These are phyloP conservation scores for Climacteris rufus DNA, from an alignment of 2,113 vertebrate genomes.

Conservation along the genomic window DNA sequence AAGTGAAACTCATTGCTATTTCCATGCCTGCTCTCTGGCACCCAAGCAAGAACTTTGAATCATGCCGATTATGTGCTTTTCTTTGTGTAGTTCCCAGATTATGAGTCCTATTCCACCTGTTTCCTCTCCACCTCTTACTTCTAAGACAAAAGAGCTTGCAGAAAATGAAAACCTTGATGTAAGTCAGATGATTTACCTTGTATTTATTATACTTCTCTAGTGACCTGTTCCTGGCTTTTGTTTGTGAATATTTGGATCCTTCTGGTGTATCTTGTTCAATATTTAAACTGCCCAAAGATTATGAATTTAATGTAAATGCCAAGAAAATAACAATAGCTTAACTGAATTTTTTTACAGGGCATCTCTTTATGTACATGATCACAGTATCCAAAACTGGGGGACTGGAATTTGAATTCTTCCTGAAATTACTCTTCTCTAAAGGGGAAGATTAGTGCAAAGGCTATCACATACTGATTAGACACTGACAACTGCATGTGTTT, in stretches of 20 bases:
- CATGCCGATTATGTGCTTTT: background rate
- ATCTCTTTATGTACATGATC: background rate
- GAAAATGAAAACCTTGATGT: conserved; percentile 91
- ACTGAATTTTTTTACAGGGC: background rate
- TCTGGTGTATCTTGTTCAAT: background rate
- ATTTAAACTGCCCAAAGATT: background rate
- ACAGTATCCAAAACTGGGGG: background rate
- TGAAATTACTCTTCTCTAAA: background rate
- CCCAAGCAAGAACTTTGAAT: background rate
- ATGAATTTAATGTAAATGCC: background rate
- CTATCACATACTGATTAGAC: background rate
- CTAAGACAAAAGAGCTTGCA: conserved; percentile 85
- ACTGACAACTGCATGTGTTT: background rate
- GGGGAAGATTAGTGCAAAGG: background rate
- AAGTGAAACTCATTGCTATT: background rate
- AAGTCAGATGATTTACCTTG: background rate
- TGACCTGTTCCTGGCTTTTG: background rate
- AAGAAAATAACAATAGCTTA: background rate
- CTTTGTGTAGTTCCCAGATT: conserved; percentile 85
- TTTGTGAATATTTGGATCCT: background rate
- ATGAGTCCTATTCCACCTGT: conserved; percentile 75
- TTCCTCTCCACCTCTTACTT: conserved; percentile 69
- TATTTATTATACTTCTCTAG: background rate
- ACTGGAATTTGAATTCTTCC: background rate
- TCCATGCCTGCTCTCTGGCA: background rate